Evolutionary conservation across 2,888 invertebrate genomes (phyloP).

Genomic region (Ptychoptera albimana): DNA sequence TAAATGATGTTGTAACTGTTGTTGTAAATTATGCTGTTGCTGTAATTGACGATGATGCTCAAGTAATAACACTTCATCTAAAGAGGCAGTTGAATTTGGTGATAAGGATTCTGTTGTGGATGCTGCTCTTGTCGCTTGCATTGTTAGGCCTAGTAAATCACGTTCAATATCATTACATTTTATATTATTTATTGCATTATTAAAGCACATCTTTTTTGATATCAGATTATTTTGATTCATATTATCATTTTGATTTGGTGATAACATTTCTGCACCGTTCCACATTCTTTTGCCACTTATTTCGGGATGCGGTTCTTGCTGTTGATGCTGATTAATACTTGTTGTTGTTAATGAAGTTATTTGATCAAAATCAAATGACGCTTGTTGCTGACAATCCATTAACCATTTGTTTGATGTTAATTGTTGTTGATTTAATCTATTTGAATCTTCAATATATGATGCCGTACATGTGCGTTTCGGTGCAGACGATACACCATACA

Average conservation of each 20-base stretch:
- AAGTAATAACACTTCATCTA: too few species aligned
- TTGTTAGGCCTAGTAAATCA: conserved; percentile 10
- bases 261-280: conserved; percentile 10
- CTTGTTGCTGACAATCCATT: conserved; percentile 11
- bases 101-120: neutral
- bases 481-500: conserved; percentile 6
- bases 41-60: too few species aligned
- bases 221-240: neutral
- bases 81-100: neutral
- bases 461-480: conserved; percentile 10
- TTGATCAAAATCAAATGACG: conserved; percentile 5
- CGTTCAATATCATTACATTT: conserved; percentile 11
- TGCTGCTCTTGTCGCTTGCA: neutral
- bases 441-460: conserved; percentile 9
- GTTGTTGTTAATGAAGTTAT: conserved; percentile 1
- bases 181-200: conserved; percentile 10
- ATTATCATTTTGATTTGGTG: conserved; percentile 8
- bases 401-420: conserved; percentile 3
- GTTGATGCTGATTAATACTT: neutral
- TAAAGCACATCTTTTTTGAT: too few species aligned
- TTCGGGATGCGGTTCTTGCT: neutral
- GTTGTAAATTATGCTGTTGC: too few species aligned
- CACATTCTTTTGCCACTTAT: conserved; percentile 9
- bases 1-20: too few species aligned
- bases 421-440: conserved; percentile 3